These are phyloP conservation scores for Eulemur rufifrons DNA, from an alignment of 2,113 vertebrate genomes.

Conservation along the genomic window DNA sequence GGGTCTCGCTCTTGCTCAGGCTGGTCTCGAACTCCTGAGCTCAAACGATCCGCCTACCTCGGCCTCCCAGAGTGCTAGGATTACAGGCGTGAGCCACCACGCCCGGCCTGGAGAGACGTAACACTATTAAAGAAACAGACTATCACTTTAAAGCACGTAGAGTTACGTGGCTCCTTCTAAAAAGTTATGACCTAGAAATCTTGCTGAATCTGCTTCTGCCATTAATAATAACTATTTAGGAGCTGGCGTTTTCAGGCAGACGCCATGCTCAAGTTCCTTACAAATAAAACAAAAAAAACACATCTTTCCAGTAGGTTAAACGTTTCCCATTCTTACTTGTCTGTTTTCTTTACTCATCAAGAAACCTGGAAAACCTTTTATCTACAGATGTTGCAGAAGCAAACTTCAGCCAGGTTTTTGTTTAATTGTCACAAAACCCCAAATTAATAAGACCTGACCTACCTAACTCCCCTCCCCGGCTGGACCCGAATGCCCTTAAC, in stretches of 20 bases:
- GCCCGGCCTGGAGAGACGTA: not conserved
- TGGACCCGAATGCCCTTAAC: slow-evolving; percentile 34
- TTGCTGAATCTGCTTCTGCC: slow-evolving; percentile 38
- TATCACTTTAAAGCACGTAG: not conserved
- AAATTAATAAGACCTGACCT: slow-evolving; percentile 55
- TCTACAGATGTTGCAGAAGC: slow-evolving; percentile 24
- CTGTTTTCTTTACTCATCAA: slow-evolving; percentile 54
- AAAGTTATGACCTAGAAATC: not conserved
- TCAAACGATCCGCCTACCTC: too few relatives aligned
- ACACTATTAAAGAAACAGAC: not conserved
- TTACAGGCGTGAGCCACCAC: too few relatives aligned
- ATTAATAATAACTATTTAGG: slow-evolving; percentile 23
- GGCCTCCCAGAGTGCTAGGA: too few relatives aligned
- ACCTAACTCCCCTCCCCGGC: fast-evolving
- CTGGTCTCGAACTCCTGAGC: too few relatives aligned
- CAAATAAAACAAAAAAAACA: slow-evolving; percentile 14
- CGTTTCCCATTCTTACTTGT: not conserved
- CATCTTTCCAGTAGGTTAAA: not conserved
- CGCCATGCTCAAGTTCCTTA: slow-evolving; percentile 16
- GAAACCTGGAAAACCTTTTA: slow-evolving; percentile 20
- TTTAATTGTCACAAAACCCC: slow-evolving; percentile 34
- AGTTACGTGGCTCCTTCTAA: not conserved
- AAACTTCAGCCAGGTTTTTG: not conserved
- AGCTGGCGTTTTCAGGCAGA: not conserved
- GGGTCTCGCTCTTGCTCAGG: too few relatives aligned